phyloP scores from a whole-genome alignment of 2,888 invertebrate species.

The Trimorus sp. region DNA sequence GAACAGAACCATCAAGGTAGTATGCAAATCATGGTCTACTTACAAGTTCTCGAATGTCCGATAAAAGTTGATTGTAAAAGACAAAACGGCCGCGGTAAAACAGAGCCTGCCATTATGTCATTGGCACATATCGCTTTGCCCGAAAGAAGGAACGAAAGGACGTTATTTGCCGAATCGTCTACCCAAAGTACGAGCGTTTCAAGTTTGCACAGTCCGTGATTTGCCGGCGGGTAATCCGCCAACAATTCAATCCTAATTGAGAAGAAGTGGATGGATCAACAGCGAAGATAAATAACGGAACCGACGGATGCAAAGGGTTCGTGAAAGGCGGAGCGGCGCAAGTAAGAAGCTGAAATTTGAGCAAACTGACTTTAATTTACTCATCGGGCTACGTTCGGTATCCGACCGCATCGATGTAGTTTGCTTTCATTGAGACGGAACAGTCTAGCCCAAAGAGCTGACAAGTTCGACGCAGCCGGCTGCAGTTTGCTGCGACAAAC shows the following conservation, averaged over 20 bases:
- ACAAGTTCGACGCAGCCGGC: constrained; percentile 56
- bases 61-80: no score
- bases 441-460: constrained; percentile 52
- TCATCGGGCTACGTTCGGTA: constrained; percentile 70
- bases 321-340: constrained; percentile 19
- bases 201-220: constrained; percentile 23
- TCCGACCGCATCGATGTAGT: constrained; percentile 69
- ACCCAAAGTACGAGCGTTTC: constrained; percentile 9
- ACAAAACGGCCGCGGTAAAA: not conserved
- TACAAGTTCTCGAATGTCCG: no score
- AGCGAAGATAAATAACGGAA: constrained; percentile 48
- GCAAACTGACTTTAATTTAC: constrained; percentile 73
- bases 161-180: no score
- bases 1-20: no score
- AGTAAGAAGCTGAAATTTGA: constrained; percentile 63
- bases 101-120: constrained; percentile 1
- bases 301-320: constrained; percentile 8
- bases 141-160: not conserved
- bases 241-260: constrained; percentile 57
- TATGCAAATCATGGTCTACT: no score
- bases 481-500: constrained; percentile 57
- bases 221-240: constrained; percentile 18
- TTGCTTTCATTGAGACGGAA: constrained; percentile 62
- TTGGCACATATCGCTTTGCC: not conserved
- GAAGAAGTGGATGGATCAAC: constrained; percentile 53